Evolutionary conservation across 2,888 invertebrate genomes (phyloP).

Genomic region (Lysandra bellargus): DNA sequence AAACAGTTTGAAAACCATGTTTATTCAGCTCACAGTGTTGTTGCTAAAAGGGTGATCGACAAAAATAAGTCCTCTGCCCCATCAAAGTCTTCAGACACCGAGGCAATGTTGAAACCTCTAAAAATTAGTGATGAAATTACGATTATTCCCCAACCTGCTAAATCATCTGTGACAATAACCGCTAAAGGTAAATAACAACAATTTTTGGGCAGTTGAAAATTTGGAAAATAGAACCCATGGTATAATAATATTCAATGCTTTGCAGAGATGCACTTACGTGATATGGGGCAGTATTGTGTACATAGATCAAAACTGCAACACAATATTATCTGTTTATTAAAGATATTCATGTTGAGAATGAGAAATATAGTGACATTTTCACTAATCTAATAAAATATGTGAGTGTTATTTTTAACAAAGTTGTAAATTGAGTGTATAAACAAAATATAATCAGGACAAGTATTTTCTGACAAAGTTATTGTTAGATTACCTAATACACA

Average conservation of each 20-base stretch:
- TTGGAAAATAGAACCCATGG: conserved; percentile 44
- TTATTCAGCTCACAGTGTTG: conserved; percentile 95
- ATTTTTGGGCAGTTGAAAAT: conserved; percentile 50
- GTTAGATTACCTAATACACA: conserved; percentile 47
- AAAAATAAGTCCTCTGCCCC: conserved; percentile 80
- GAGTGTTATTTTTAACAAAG: conserved; percentile 61
- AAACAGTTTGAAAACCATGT: conserved; percentile 97
- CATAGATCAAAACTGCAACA: conserved; percentile 57
- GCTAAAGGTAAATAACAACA: conserved; percentile 73
- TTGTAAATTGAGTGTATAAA: conserved; percentile 67
- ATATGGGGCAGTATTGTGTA: conserved; percentile 73
- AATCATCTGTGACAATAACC: conserved; percentile 69
- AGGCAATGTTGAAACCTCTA: conserved; percentile 88
- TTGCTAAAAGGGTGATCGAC: conserved; percentile 92
- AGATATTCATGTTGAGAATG: conserved; percentile 55
- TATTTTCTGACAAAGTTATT: conserved; percentile 51
- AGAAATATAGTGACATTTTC: conserved; percentile 60
- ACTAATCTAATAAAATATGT: conserved; percentile 54
- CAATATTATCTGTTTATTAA: conserved; percentile 59
- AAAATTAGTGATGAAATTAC: conserved; percentile 96
- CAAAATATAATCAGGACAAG: conserved; percentile 49
- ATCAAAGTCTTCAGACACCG: conserved; percentile 61
- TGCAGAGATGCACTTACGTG: conserved; percentile 57
- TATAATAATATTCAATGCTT: conserved; percentile 47
- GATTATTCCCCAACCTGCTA: conserved; percentile 93